Percentiles rank a stretch among this genome's conserved stretches.
Evolutionary conservation across 2,113 vertebrate species (phyloP).

Genomic region (Microcebus tavaratra): DNA sequence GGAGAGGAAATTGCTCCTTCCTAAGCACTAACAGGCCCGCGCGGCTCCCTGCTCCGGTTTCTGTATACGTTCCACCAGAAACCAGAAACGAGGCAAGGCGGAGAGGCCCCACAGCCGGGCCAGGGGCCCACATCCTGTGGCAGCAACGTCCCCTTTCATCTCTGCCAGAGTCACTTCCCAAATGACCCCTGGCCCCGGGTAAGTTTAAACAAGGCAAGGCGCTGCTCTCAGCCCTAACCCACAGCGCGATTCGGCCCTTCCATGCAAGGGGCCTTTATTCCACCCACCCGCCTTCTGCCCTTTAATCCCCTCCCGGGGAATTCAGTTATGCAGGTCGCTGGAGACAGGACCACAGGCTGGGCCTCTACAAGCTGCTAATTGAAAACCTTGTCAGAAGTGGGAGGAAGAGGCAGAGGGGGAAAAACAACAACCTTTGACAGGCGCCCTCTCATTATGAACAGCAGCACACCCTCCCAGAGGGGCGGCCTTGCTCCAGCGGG

Average conservation of each 20-base stretch:
- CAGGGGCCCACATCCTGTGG: accelerated
- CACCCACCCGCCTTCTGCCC: slow-evolving; percentile 17
- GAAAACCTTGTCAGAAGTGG: slow-evolving; percentile 83
- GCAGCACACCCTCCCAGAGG: slow-evolving; percentile 66
- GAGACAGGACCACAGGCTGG: slow-evolving; percentile 78
- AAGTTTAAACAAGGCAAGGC: background rate
- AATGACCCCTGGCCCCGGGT: background rate
- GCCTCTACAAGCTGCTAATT: slow-evolving; percentile 85
- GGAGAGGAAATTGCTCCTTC: background rate
- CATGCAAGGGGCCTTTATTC: slow-evolving; percentile 44
- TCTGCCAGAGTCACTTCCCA: background rate
- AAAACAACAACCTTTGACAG: slow-evolving; percentile 73
- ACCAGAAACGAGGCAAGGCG: background rate
- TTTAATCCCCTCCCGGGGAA: slow-evolving; percentile 68
- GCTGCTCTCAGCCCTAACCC: background rate
- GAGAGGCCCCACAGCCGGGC: background rate
- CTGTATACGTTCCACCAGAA: background rate
- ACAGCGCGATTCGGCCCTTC: background rate
- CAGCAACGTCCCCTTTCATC: background rate
- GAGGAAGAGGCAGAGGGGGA: slow-evolving; percentile 72
- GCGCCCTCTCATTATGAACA: slow-evolving; percentile 59
- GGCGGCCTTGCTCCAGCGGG: slow-evolving; percentile 65
- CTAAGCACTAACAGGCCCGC: background rate
- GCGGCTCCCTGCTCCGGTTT: background rate
- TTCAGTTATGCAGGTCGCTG: slow-evolving; percentile 76